Evolutionary conservation across 2,113 vertebrate species (phyloP).

Genomic region (Rousettus leschenaultii): DNA sequence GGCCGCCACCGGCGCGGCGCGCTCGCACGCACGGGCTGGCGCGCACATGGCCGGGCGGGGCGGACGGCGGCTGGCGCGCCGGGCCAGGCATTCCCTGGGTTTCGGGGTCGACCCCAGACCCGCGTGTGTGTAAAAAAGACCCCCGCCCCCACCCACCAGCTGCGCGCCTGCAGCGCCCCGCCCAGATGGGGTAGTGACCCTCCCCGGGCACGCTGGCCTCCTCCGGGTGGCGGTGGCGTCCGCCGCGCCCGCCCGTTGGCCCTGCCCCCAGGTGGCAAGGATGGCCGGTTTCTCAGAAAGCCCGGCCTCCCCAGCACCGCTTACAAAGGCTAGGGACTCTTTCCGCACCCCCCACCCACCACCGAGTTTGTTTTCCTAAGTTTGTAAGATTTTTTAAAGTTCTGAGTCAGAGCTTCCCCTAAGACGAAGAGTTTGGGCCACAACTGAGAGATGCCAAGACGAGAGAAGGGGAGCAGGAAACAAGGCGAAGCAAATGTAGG

Average conservation of each 20-base stretch:
- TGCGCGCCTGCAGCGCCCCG: background rate
- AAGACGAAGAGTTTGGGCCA: background rate
- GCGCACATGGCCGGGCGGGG: slow-evolving; percentile 81
- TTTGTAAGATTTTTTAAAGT: background rate
- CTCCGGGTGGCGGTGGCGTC: background rate
- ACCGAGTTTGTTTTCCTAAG: slow-evolving; percentile 54
- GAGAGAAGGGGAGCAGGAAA: background rate
- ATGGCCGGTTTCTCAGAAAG: background rate
- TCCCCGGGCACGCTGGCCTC: background rate
- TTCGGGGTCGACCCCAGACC: background rate
- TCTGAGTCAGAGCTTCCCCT: slow-evolving; percentile 63
- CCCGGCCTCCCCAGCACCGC: background rate
- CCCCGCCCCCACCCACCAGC: background rate
- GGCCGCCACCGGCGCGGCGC: slow-evolving; percentile 81
- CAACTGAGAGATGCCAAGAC: background rate
- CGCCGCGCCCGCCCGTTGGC: background rate
- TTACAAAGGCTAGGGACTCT: background rate
- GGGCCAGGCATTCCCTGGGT: background rate
- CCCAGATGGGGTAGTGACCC: background rate
- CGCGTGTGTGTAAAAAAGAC: background rate
- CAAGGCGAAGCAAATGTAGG: background rate
- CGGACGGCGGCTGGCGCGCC: background rate
- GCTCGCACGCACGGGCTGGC: slow-evolving; percentile 86
- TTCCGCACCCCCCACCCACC: background rate
- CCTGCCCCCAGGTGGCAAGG: background rate